phyloP scores from a whole-genome alignment of 2,113 vertebrate species.

The Hippolais icterina region DNA sequence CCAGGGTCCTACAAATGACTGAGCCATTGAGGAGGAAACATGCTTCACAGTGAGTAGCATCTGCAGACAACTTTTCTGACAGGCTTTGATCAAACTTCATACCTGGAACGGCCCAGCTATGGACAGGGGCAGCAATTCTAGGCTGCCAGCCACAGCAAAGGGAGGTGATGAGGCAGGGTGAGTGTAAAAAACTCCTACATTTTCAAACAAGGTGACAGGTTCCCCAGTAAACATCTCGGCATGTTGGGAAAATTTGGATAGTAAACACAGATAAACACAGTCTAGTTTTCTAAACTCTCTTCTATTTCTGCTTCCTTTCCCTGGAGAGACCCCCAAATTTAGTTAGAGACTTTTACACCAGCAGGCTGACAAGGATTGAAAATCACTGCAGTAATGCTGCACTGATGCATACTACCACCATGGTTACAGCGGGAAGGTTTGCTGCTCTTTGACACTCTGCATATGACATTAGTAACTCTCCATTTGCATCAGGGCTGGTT shows the following conservation, averaged over 20 bases:
- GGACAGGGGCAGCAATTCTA: neutral
- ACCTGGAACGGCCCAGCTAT: too few species aligned
- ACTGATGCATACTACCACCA: neutral
- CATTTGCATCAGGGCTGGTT: neutral
- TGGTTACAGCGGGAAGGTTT: neutral
- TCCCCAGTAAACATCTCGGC: neutral
- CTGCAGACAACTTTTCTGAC: neutral
- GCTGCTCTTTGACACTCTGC: neutral
- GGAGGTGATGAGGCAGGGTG: neutral
- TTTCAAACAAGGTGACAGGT: neutral
- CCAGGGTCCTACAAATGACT: neutral
- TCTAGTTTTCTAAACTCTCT: neutral
- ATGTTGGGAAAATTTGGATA: neutral
- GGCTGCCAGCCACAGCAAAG: fast-evolving
- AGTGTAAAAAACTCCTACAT: neutral
- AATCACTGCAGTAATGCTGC: neutral
- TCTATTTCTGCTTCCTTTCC: neutral
- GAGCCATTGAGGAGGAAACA: neutral
- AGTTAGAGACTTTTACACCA: neutral
- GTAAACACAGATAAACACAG: neutral
- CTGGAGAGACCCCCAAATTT: neutral
- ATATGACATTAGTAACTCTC: neutral
- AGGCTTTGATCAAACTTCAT: neutral
- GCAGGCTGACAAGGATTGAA: neutral
- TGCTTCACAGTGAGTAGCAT: neutral